A percentile compares a stretch with the other conserved stretches of the same genome.
Conservation (phyloP, 2,113 vertebrate genomes). For the Xenopus tropicalis region UCB_Xtro_10.0 CM004445.2:3416501-3417000, state of each 20-base stretch:
- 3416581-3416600: too few relatives aligned
- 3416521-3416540: too few relatives aligned
- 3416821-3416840: conserved; percentile 33
- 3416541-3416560: too few relatives aligned
- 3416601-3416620: too few relatives aligned
- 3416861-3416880: conserved; percentile 36
- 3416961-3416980: background rate
- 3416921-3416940: background rate
- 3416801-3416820: conserved; percentile 42
- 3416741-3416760: background rate
- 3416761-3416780: background rate
- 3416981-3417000: too few relatives aligned
- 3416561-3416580: too few relatives aligned
- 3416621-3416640: too few relatives aligned
- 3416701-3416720: too few relatives aligned
- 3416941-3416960: background rate
- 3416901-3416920: conserved; percentile 31
- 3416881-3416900: conserved; percentile 31
- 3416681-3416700: too few relatives aligned
- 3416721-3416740: conserved; percentile 10
- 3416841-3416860: conserved; percentile 29
- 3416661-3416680: too few relatives aligned
- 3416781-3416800: conserved; percentile 33
- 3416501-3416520: too few relatives aligned
- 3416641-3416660: too few relatives aligned